phyloP scores from a whole-genome alignment of 2,888 invertebrate genomes.

The Hyles lineata region DNA sequence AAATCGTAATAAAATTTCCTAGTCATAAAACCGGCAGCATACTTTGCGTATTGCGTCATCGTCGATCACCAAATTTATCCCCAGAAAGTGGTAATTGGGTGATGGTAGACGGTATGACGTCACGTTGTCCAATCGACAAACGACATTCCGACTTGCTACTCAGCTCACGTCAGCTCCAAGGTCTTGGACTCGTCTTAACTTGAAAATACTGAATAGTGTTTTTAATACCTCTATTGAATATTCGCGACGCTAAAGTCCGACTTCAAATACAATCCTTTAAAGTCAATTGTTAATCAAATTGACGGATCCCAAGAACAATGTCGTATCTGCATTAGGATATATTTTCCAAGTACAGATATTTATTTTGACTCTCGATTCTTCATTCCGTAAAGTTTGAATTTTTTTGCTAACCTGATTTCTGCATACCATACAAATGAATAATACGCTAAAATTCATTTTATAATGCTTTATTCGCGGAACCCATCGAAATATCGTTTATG shows the following conservation, averaged over 20 bases:
- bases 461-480: too few species aligned
- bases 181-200: conserved; percentile 70
- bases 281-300: too few species aligned
- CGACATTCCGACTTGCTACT: conserved; percentile 80
- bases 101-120: conserved; percentile 74
- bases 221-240: conserved; percentile 37
- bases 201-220: conserved; percentile 27
- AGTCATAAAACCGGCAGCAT: conserved; percentile 54
- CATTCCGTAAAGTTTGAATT: too few species aligned
- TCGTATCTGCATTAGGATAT: too few species aligned
- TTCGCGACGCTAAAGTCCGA: neutral
- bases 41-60: conserved; percentile 64
- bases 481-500: neutral
- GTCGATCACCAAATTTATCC: conserved; percentile 64
- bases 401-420: too few species aligned
- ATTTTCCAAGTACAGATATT: too few species aligned
- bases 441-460: too few species aligned
- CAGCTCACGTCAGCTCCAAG: conserved; percentile 77
- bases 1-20: conserved; percentile 54
- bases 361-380: too few species aligned
- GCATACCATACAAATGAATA: too few species aligned
- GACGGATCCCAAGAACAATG: too few species aligned
- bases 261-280: neutral
- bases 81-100: conserved; percentile 64
- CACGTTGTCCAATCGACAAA: conserved; percentile 81